Evolutionary conservation across 35 echinoderm and acorn worm species (phyloP).

Genomic region (Ophioderma brevispina): DNA sequence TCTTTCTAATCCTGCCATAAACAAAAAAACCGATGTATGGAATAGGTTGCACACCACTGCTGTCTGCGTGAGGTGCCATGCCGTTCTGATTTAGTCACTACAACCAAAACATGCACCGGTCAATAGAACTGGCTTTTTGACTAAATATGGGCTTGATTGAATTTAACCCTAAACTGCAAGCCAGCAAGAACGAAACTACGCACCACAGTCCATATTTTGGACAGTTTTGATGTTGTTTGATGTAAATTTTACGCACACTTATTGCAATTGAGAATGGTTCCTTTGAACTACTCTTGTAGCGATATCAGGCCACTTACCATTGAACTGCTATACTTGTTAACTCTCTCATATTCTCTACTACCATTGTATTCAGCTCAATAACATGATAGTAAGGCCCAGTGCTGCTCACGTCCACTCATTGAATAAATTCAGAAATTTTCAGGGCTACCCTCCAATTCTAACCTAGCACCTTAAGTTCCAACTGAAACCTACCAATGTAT

Average conservation of each 20-base stretch:
- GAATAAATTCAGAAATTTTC: neutral
- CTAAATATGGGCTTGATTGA: neutral
- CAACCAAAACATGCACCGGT: slow-evolving; percentile 23
- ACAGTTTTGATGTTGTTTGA: slow-evolving; percentile 9
- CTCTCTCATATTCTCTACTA: neutral
- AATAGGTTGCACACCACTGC: neutral
- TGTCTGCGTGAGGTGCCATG: neutral
- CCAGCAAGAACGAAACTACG: neutral
- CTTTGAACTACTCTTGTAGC: neutral
- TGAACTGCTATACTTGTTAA: slow-evolving; percentile 15
- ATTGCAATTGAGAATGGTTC: slow-evolving; percentile 29
- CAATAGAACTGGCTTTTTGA: slow-evolving; percentile 12
- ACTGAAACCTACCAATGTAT: neutral
- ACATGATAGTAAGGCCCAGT: neutral
- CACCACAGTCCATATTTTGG: slow-evolving; percentile 24
- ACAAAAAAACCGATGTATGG: neutral
- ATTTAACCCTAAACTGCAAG: neutral
- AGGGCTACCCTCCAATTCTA: slow-evolving; percentile 2
- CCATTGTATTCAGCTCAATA: slow-evolving; percentile 24
- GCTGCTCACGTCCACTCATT: neutral
- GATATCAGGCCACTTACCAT: slow-evolving; percentile 21
- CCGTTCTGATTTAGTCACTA: neutral
- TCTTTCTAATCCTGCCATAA: neutral
- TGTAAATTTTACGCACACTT: neutral
- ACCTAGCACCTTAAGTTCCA: neutral